phyloP scores from a whole-genome alignment of 2,113 vertebrate genomes.

The Halichoeres trimaculatus region DNA sequence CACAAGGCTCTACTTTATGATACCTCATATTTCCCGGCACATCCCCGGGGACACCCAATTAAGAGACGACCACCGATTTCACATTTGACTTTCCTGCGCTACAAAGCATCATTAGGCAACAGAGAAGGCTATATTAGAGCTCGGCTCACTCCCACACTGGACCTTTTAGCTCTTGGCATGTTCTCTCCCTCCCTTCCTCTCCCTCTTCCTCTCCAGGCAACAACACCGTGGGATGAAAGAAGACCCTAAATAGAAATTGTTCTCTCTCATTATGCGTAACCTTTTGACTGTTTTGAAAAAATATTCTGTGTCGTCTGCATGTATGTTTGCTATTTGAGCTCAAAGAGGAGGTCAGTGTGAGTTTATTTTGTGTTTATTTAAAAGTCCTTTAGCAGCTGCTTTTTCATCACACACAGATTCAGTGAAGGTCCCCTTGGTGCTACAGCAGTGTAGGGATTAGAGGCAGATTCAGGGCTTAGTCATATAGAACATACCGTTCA shows the following conservation, averaged over 20 bases:
- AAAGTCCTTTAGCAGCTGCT: slow-evolving; percentile 2
- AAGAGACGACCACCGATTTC: slow-evolving; percentile 56
- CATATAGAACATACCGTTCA: slow-evolving; percentile 27
- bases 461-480: neutral
- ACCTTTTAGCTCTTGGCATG: slow-evolving; percentile 64
- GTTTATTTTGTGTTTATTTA: neutral
- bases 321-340: neutral
- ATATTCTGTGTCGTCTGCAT: neutral
- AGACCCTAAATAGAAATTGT: slow-evolving; percentile 57
- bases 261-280: slow-evolving; percentile 49
- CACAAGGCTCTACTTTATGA: neutral
- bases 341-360: neutral
- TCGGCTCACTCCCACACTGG: slow-evolving; percentile 63
- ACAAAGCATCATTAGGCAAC: slow-evolving; percentile 74
- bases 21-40: slow-evolving; percentile 11
- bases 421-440: slow-evolving; percentile 15
- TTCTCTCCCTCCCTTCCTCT: slow-evolving; percentile 28
- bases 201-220: slow-evolving; percentile 23
- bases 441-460: slow-evolving; percentile 4
- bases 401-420: neutral
- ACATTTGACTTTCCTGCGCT: slow-evolving; percentile 68
- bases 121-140: slow-evolving; percentile 39
- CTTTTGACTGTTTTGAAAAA: slow-evolving; percentile 57
- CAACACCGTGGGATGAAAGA: slow-evolving; percentile 56
- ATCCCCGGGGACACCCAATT: slow-evolving; percentile 68